Evolutionary conservation across 2,113 vertebrate species (phyloP).

Genomic region (Oreocharis arfaki): DNA sequence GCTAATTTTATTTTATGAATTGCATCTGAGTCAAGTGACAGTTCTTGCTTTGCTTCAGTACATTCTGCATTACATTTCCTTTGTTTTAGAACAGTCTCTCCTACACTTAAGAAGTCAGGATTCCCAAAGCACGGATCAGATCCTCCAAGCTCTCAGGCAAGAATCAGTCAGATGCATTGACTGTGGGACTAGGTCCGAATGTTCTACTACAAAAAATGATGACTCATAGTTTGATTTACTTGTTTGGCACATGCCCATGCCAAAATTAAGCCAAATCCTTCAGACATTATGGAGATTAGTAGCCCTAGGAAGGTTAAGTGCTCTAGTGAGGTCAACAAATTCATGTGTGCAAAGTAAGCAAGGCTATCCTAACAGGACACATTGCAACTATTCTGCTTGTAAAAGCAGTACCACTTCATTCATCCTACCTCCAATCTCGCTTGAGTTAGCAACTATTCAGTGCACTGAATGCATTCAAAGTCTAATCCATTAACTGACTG

Average conservation of each 20-base stretch:
- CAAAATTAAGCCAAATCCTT: conserved; percentile 20
- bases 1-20: not conserved
- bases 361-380: not conserved
- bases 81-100: not conserved
- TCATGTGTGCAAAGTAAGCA: conserved; percentile 10
- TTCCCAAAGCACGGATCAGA: not conserved
- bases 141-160: not conserved
- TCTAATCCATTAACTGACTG: not conserved
- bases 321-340: conserved; percentile 28
- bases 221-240: conserved; percentile 25
- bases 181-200: not conserved
- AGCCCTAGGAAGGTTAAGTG: conserved; percentile 22
- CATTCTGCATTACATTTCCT: not conserved
- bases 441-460: not conserved
- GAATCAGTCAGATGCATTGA: not conserved
- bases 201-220: conserved; percentile 7
- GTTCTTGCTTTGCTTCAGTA: conserved; percentile 21
- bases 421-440: not conserved
- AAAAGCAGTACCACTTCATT: conserved; percentile 11
- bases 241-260: not conserved
- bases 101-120: not conserved
- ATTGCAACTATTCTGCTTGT: not conserved
- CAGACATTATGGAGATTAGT: conserved; percentile 23
- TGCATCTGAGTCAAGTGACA: conserved; percentile 27
- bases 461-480: not conserved